Percentiles rank a stretch among this genome's conserved stretches.
Conservation (phyloP, 2,888 invertebrate species). For the Lithophane semibrunnea region DNA sequence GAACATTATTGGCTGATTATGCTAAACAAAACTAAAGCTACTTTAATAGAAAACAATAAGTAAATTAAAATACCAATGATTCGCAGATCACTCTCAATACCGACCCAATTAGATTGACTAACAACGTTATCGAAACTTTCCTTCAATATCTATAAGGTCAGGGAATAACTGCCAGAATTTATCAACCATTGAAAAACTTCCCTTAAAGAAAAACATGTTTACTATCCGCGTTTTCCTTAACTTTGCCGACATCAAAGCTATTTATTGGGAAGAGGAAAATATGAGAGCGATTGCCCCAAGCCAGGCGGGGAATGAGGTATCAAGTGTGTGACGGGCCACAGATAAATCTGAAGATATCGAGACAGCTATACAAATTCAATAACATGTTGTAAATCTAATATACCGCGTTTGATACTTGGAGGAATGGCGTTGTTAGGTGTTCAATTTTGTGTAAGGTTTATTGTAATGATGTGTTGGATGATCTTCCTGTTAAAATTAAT, state of each 20-base stretch:
- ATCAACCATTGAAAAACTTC: constrained; percentile 54
- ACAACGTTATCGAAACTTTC: constrained; percentile 1
- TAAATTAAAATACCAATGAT: not conserved
- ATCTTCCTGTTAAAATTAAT: not conserved
- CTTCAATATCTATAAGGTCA: constrained; percentile 28
- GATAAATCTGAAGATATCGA: constrained; percentile 50
- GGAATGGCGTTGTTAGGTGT: constrained; percentile 6
- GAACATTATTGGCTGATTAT: too few relatives aligned
- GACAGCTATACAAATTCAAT: constrained; percentile 59
- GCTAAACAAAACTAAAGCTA: not conserved
- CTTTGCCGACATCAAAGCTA: constrained; percentile 48
- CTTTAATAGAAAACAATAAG: not conserved
- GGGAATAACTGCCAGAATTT: constrained; percentile 35
- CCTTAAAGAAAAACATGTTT: constrained; percentile 61
- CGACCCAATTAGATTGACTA: constrained; percentile 4
- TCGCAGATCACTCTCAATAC: not conserved
- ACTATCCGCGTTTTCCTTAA: constrained; percentile 52
- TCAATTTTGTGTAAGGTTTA: not conserved
- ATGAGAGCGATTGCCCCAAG: constrained; percentile 30
- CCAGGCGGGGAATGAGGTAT: constrained; percentile 21
- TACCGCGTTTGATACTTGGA: constrained; percentile 17
- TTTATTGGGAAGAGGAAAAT: constrained; percentile 44
- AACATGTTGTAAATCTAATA: constrained; percentile 59
- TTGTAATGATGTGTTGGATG: not conserved
- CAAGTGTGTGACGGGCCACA: constrained; percentile 24